Base-by-base conservation (phyloP, 2,797 vertebrate species). In the Microhierax caerulescens region DNA sequence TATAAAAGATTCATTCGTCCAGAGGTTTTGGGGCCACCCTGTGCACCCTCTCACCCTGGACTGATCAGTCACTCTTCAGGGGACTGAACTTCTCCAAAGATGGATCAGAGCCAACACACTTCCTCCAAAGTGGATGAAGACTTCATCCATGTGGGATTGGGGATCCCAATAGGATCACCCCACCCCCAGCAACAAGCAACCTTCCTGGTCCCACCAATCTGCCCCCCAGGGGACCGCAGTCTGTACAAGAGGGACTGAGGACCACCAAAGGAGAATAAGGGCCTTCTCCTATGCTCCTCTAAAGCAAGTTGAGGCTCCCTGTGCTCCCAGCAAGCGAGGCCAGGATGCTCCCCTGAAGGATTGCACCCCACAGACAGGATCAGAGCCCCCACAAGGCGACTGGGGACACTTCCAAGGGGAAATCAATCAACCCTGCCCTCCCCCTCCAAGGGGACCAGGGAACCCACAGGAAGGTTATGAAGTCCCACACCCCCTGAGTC, bases 141-240 rank as follows among this genome's bases (percentile, higher is more conserved):
- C 36, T 80, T 67, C 60, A 72, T 25, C 34, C 9, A 15, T 3
- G 13, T 10, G 3, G 8, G 16, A 90, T 9, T 7, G 11, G 7
- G 8, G 12, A 90, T 56, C 4, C 20, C 23, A 61, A 7, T 0
- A 4, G 16, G 18, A 34, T 30, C 1, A 1, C 7, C 12, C 15
- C 21, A 25, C 1, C 5, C 12, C 2, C 14, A 14, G 28, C 12
- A 47, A 68, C 0, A 10, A 9, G 23, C 13, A 79, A 54, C 25
- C 4, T 5, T n/a, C n/a, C 13, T 37, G 5, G 5, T 53, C 19
- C 28, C 47, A 57, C 20, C n/a, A 16, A 39, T 15, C 8, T 21
- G 20, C 3, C 23, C 16, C 16, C 7, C 41, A 25, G 7, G 3
- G 3, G 9, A 36, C 5, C 0, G 0, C 1, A 3, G 2, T 19